Evolutionary conservation across 64 coral and sea anemone species (phyloP).

Genomic region (Hydrozoanthus tunicans): DNA sequence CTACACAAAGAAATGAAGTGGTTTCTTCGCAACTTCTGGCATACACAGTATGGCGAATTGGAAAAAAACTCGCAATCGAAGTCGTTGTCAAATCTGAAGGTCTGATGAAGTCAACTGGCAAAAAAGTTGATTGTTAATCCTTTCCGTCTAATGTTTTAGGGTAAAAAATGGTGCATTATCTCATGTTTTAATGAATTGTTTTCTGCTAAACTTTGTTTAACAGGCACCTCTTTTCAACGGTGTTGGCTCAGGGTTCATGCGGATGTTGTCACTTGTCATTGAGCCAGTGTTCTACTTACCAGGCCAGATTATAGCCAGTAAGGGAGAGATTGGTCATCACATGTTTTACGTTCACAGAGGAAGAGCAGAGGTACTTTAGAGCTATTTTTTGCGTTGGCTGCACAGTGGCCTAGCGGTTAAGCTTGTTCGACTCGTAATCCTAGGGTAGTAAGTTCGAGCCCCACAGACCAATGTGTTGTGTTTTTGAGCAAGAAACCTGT

Average conservation of each 20-base stretch:
- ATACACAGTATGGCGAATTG: too few relatives aligned
- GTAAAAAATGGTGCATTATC: background rate
- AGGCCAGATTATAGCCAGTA: constrained; percentile 75
- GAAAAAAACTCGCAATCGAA: too few relatives aligned
- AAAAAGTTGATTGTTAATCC: too few relatives aligned
- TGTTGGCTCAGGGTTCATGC: constrained; percentile 75
- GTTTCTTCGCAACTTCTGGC: too few relatives aligned
- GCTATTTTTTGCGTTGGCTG: background rate
- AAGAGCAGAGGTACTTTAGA: constrained; percentile 68
- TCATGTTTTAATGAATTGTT: background rate
- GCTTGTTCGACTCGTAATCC: too few relatives aligned
- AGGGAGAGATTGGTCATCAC: constrained; percentile 82
- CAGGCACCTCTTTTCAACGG: constrained; percentile 79
- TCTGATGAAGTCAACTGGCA: too few relatives aligned
- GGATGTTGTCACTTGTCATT: constrained; percentile 85
- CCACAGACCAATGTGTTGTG: too few relatives aligned
- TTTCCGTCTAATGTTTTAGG: background rate
- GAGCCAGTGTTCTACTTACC: constrained; percentile 84
- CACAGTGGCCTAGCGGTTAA: too few relatives aligned
- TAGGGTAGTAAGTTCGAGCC: too few relatives aligned
- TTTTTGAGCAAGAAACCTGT: too few relatives aligned
- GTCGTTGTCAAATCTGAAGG: too few relatives aligned
- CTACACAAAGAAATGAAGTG: too few relatives aligned
- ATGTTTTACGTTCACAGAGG: constrained; percentile 92
- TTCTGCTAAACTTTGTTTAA: background rate